Evolutionary conservation across 2,113 vertebrate genomes (phyloP), one percentile per base, ranked within the genome.

Genomic region (Ellobius talpinus): DNA sequence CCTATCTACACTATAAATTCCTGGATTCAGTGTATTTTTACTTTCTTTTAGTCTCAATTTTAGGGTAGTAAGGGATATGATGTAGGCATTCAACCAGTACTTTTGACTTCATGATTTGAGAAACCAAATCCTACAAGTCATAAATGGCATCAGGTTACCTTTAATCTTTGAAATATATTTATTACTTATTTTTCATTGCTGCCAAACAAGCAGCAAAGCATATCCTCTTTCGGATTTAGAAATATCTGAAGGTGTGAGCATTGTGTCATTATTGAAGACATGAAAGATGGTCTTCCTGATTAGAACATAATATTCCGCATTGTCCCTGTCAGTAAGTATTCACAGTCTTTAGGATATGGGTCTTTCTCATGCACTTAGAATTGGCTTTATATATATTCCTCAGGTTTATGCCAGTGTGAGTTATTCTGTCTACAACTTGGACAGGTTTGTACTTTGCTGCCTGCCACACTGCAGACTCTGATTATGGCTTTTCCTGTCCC

Each of bases 271-370:
- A 58, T 82, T 77, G 23, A 76, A 39, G 52, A 29, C 7, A 29
- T 78, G 36, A 88, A 77, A 87, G 82, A 87, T 61, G 5, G 55
- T 93, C 79, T 95, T 93, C 55, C 63, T 89, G 45, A 45, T 36
- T 47, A 39, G 17, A 68, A 89, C 70, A 73, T 65, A 78, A 3
- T 55, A 33, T 45, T 66, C 5, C 3, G 11, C 61, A 61, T 39
- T 78, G 52, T 85, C 58, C 58, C 23, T 72, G 19, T 63, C 66
- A 89, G 39, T 47, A 93, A 86, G 78, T 65, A 66, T 50, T 65
- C 78, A 26, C 39, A 50, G 86, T 33, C 78, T 42, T 93, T 76
- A 39, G 13, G 29, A 16, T 45, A 36, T 47, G n/a, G 17, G 21
- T 70, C 45, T 87, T 65, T 70, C 45, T 87, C 19, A 31, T n/a